Percentiles rank a stretch among this genome's conserved stretches.
These are phyloP conservation scores for Hystrix cristata DNA, from an alignment of 2,113 vertebrate species.

Conservation along the genomic window DNA sequence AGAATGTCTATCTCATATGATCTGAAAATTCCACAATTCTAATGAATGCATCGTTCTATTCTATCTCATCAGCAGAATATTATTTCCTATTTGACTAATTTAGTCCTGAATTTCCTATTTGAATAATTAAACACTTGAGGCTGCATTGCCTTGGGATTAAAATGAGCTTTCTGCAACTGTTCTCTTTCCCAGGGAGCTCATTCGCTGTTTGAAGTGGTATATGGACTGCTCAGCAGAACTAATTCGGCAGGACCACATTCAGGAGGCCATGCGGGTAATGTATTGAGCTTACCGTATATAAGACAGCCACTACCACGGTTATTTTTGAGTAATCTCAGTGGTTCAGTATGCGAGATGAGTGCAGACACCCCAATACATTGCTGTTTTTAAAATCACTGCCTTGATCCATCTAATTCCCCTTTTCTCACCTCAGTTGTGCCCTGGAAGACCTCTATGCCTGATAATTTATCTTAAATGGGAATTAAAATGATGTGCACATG, in stretches of 20 bases:
- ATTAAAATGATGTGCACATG: background rate
- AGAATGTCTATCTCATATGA: background rate
- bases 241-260: constrained; percentile 97
- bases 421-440: background rate
- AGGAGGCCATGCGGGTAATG: constrained; percentile 97
- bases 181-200: constrained; percentile 93
- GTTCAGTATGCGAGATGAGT: background rate
- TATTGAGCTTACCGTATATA: constrained; percentile 5
- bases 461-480: background rate
- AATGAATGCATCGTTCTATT: background rate
- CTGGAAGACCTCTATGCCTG: background rate
- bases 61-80: background rate
- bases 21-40: background rate
- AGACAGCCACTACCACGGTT: background rate
- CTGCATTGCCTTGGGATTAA: background rate
- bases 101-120: background rate
- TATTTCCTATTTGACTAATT: constrained; percentile 55
- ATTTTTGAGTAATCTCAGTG: background rate
- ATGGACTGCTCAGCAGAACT: constrained; percentile 99
- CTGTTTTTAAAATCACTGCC: background rate
- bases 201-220: constrained; percentile 99
- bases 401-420: background rate
- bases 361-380: background rate
- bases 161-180: constrained; percentile 49
- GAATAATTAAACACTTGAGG: constrained; percentile 5